These are phyloP conservation scores for Charaxes varanes DNA, from an alignment of 1,140 invertebrate species.

Conservation along the genomic window DNA sequence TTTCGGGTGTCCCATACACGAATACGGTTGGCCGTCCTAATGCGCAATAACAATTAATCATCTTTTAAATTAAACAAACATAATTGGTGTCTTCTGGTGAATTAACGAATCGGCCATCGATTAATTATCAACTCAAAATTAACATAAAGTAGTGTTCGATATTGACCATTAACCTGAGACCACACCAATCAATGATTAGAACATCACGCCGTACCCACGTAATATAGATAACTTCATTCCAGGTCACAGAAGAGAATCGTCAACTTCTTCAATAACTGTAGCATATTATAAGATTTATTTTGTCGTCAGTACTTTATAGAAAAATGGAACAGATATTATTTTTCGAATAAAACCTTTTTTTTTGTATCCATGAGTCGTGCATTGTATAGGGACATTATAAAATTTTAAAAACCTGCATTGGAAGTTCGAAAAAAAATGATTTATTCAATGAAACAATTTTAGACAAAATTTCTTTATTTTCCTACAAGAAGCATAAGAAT, in stretches of 20 bases:
- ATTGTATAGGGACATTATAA: no score
- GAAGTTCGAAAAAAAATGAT: no score
- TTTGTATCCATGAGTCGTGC: no score
- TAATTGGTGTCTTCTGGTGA: conserved; percentile 61
- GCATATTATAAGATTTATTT: neutral
- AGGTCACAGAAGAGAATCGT: conserved; percentile 49
- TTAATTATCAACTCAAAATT: conserved; percentile 61
- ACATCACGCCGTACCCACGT: conserved; percentile 36
- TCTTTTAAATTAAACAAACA: conserved; percentile 32
- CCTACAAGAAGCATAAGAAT: no score
- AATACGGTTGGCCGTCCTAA: no score
- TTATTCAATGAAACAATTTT: no score
- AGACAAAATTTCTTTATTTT: no score
- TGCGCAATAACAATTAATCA: conserved; percentile 41
- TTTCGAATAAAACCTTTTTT: no score
- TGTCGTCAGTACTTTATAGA: neutral
- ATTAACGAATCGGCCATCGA: conserved; percentile 59
- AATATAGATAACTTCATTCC: conserved; percentile 46
- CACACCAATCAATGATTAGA: conserved; percentile 46
- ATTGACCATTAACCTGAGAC: conserved; percentile 68
- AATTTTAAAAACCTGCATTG: no score
- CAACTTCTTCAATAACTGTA: conserved; percentile 20
- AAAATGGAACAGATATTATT: neutral
- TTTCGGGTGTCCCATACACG: no score
- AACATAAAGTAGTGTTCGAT: conserved; percentile 58